Conservation (phyloP, 2,888 invertebrate species). For the Acronicta aceris region DNA sequence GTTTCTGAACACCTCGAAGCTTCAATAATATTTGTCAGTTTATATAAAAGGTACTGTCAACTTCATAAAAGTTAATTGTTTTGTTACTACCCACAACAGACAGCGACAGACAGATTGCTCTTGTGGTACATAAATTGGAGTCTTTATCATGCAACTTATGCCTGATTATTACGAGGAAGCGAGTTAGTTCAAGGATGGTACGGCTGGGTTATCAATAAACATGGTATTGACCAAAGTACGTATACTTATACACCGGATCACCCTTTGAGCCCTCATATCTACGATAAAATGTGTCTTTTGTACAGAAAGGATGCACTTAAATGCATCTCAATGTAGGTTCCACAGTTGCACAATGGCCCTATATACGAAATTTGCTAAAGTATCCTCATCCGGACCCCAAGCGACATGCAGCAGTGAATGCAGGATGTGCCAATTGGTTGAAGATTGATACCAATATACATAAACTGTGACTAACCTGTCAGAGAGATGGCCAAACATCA, state of each 20-base stretch:
- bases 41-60: too few relatives aligned
- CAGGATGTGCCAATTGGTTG: constrained; percentile 79
- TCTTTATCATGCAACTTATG: constrained; percentile 10
- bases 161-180: constrained; percentile 16
- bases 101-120: not conserved
- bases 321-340: constrained; percentile 31
- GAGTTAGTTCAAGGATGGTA: constrained; percentile 29
- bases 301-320: constrained; percentile 28
- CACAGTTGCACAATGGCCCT: constrained; percentile 58
- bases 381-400: constrained; percentile 73
- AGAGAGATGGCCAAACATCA: constrained; percentile 93
- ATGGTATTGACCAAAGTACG: constrained; percentile 29
- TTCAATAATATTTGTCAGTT: too few relatives aligned
- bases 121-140: not conserved
- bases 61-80: too few relatives aligned
- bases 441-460: constrained; percentile 38
- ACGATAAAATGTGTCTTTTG: constrained; percentile 23
- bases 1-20: too few relatives aligned
- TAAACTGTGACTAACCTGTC: constrained; percentile 89
- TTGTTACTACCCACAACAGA: not conserved
- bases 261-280: constrained; percentile 19
- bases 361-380: constrained; percentile 65
- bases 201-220: constrained; percentile 41
- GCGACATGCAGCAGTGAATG: constrained; percentile 50
- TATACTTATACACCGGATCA: constrained; percentile 15